Evolutionary conservation across 2,888 invertebrate species (phyloP), one percentile per base, ranked within the genome.

Genomic region (Sarcophaga caerulescens): DNA sequence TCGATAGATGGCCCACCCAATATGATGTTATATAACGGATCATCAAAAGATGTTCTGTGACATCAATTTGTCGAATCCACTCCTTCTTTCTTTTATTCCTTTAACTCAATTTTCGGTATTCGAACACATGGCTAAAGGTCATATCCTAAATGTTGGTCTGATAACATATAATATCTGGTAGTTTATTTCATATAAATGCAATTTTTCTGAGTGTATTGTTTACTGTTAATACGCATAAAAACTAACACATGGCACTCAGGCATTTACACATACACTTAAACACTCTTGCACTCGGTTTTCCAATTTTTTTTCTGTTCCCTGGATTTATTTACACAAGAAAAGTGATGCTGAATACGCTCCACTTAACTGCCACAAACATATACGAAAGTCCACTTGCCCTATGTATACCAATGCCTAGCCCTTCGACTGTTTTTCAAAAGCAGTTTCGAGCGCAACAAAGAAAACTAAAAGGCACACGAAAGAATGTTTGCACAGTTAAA

Each of bases 341-440:
- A 60, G 23, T 52, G 17, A 63, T 44, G 19, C 59, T 19, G 59
- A 47, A 74, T 62, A 68, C 44, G 68, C 60, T 77, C 60, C 60
- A 59, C 77, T 68, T 77, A 68, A 77, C 68, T 60, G 68, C 68
- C 45, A 68, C 77, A 77, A 77, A 76, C 21, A 66, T n/a, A 65
- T 10, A 23, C 35, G 35, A 8, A 4, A 8, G 35, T 35, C 35
- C 35, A 35, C 69, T 52, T 12, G 45, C 14, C 11, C 11, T 21
- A 21, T 65, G 17, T 68, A 68, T 23, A 25, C 63, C 35, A 35
- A 66, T 8, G 35, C 45, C 3, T 45, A 44, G 19, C 12, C 4
- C 21, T 19, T 6, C 45, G 11, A 17, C 17, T 14, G 1, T 17
- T 25, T 25, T 45, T 25, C 5, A 25, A 6, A 19, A 60, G 25